Percentiles rank a stretch among this genome's conserved stretches.
Evolutionary conservation across 2,888 invertebrate genomes (phyloP).

Genomic region (Hoplodrina blanda): DNA sequence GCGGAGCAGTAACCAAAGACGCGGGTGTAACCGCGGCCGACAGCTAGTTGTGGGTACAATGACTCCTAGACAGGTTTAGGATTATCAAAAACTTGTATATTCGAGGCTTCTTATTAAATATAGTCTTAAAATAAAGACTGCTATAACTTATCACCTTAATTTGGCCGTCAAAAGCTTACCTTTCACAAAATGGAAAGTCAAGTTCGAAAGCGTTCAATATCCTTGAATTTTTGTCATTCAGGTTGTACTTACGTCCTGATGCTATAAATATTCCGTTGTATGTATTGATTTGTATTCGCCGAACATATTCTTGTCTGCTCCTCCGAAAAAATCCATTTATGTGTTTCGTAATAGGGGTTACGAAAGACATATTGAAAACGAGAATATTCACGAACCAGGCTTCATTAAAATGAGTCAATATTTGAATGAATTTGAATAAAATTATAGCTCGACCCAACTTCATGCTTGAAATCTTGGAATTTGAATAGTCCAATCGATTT

Average conservation of each 20-base stretch:
- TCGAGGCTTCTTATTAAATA: conserved; percentile 1
- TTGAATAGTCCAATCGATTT: conserved; percentile 26
- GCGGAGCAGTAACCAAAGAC: too few species aligned
- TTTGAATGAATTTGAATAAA: not conserved
- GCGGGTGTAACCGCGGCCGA: too few species aligned
- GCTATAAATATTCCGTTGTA: too few species aligned
- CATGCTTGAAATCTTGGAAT: not conserved
- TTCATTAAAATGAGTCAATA: not conserved
- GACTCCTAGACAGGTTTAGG: not conserved
- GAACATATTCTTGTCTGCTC: not conserved
- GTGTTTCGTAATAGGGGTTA: not conserved
- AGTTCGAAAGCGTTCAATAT: conserved; percentile 42
- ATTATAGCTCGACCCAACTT: not conserved
- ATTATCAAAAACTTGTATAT: not conserved
- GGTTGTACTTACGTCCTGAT: conserved; percentile 13
- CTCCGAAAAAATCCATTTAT: not conserved
- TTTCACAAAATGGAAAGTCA: conserved; percentile 58
- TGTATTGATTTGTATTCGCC: not conserved
- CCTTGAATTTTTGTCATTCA: conserved; percentile 17
- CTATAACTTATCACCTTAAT: conserved; percentile 8
- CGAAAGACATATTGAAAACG: not conserved
- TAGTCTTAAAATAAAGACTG: not conserved
- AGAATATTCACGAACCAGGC: not conserved
- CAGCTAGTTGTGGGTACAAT: not conserved
- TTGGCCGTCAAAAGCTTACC: conserved; percentile 20